Evolutionary conservation across 2,113 vertebrate genomes (phyloP).

Genomic region (Turnix velox): DNA sequence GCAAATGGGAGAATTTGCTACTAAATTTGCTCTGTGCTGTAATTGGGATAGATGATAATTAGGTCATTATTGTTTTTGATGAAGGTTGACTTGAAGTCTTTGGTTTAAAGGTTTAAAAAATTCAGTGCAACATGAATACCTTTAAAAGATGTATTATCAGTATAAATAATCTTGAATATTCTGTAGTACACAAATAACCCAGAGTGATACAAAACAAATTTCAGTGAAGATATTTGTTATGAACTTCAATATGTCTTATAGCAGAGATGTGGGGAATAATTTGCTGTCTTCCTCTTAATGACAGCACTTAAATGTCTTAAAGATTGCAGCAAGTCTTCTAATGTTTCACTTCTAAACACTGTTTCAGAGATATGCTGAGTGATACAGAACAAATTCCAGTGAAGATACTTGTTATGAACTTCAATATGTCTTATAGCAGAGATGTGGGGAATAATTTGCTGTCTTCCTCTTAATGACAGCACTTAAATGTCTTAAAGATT

Average conservation of each 20-base stretch:
- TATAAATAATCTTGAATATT: background rate
- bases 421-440: background rate
- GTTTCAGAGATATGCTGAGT: constrained; percentile 76
- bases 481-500: background rate
- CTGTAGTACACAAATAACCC: background rate
- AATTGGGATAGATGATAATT: background rate
- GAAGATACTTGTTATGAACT: too few species aligned
- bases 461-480: background rate
- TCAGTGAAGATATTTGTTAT: background rate
- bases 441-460: background rate
- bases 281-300: background rate
- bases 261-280: background rate
- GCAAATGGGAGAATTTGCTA: background rate
- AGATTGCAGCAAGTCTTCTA: background rate
- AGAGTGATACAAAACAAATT: background rate
- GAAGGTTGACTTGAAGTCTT: background rate
- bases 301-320: background rate
- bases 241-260: background rate
- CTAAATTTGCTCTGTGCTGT: background rate
- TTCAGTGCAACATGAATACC: background rate
- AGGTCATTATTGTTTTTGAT: background rate
- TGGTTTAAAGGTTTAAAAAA: background rate
- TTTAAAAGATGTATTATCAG: background rate
- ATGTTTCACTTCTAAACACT: background rate
- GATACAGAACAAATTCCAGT: too few species aligned